Evolutionary conservation across 2,888 invertebrate species (phyloP).

Genomic region (Sminthurides aquaticus): DNA sequence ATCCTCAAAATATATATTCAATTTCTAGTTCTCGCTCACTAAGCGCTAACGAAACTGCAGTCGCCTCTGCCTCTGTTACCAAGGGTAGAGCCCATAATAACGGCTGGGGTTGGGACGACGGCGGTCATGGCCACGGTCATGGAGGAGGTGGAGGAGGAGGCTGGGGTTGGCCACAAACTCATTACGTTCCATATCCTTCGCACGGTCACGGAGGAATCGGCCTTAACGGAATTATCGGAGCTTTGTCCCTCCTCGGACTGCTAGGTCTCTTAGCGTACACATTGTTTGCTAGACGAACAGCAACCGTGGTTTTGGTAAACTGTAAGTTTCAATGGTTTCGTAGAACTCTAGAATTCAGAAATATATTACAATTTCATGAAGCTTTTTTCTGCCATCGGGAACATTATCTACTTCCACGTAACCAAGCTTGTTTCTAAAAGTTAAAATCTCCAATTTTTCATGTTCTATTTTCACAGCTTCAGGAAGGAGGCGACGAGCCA

Average conservation of each 20-base stretch:
- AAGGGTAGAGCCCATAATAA: background rate
- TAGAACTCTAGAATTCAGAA: background rate
- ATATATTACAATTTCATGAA: background rate
- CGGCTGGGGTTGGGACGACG: background rate
- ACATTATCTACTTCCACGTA: too few relatives aligned
- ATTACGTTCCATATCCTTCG: background rate
- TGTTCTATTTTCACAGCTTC: conserved; percentile 5
- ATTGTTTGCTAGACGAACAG: background rate
- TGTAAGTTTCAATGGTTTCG: background rate
- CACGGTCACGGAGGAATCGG: background rate
- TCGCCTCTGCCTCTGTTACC: too few relatives aligned
- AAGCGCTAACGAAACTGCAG: too few relatives aligned
- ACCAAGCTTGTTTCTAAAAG: background rate
- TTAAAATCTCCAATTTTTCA: conserved; percentile 1
- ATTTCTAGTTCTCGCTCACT: too few relatives aligned
- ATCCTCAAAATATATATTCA: too few relatives aligned
- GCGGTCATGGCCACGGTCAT: background rate
- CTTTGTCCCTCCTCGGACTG: conserved; percentile 1
- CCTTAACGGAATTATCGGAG: conserved; percentile 2
- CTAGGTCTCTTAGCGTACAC: background rate
- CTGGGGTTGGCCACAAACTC: background rate
- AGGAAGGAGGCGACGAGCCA: conserved; percentile 16
- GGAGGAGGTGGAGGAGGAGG: conserved; percentile 17
- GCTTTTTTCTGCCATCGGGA: background rate
- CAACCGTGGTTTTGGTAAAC: conserved; percentile 15